A percentile compares a stretch with the other conserved stretches of the same genome.
Conservation (phyloP, 53 echinoderm and acorn worm species). For the Paelopatides confundens region DNA sequence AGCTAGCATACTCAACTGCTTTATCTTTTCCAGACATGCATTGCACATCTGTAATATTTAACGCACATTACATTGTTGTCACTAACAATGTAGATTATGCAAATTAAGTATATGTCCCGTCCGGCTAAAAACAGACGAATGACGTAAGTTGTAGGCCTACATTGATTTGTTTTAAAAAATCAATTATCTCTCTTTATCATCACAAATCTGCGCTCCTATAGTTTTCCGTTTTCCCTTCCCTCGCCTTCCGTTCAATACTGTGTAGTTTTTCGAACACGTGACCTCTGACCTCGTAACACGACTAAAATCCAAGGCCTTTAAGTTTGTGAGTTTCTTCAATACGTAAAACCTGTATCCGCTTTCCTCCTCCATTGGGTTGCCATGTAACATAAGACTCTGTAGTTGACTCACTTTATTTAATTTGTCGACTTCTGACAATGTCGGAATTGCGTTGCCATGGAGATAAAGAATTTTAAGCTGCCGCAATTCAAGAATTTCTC, state of each 20-base stretch:
- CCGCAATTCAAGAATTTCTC: slow-evolving; percentile 74
- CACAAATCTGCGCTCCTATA: not conserved
- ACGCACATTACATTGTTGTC: no score
- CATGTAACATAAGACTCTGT: slow-evolving; percentile 79
- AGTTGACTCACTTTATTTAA: slow-evolving; percentile 67
- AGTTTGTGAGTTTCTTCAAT: slow-evolving; percentile 70
- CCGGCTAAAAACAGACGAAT: no score
- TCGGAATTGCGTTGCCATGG: slow-evolving; percentile 89
- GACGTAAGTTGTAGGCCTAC: no score
- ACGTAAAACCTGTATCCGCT: slow-evolving; percentile 78
- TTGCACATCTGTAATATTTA: no score
- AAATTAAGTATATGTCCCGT: no score
- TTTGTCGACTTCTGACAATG: slow-evolving; percentile 78
- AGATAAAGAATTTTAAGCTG: slow-evolving; percentile 92
- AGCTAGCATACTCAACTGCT: no score
- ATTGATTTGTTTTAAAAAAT: no score
- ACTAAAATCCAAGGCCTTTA: slow-evolving; percentile 89
- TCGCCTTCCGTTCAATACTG: not conserved
- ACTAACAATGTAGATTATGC: no score
- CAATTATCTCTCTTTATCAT: no score
- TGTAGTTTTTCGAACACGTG: slow-evolving; percentile 61
- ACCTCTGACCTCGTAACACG: slow-evolving; percentile 82
- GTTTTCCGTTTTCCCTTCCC: not conserved
- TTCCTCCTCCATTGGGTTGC: slow-evolving; percentile 83
- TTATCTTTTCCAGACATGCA: no score